Evolutionary conservation across 2,888 invertebrate species (phyloP).

Genomic region (Hypsopygia costalis): DNA sequence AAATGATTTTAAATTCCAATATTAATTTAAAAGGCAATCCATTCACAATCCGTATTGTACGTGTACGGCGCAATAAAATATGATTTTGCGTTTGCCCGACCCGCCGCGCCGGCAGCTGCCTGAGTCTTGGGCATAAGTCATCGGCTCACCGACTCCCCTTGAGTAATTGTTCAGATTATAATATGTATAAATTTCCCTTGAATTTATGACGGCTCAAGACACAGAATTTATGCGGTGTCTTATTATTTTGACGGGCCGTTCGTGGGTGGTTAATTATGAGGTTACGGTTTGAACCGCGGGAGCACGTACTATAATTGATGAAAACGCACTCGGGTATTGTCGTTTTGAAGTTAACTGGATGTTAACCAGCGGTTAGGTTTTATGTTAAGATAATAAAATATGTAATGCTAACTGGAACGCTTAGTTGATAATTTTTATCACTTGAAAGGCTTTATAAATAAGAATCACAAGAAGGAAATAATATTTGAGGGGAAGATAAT

Average conservation of each 20-base stretch:
- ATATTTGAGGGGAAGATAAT: too few species aligned
- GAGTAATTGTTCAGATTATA: conserved; percentile 61
- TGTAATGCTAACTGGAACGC: too few species aligned
- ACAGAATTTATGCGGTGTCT: conserved; percentile 56
- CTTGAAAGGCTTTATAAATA: too few species aligned
- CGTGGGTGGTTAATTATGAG: conserved; percentile 37
- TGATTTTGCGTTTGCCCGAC: conserved; percentile 36
- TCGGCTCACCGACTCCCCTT: conserved; percentile 30
- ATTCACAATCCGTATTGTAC: not conserved
- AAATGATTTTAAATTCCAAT: too few species aligned
- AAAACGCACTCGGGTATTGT: too few species aligned
- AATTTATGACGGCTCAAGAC: conserved; percentile 52
- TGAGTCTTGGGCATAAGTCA: conserved; percentile 33
- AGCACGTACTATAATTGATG: conserved; percentile 32
- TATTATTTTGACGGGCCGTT: conserved; percentile 68
- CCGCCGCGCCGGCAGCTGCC: conserved; percentile 29
- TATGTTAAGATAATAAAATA: too few species aligned
- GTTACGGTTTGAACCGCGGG: conserved; percentile 11
- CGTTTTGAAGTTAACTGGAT: too few species aligned
- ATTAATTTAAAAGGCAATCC: not conserved
- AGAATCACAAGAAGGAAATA: too few species aligned
- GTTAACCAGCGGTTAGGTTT: too few species aligned
- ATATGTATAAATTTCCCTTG: conserved; percentile 47
- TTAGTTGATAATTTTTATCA: too few species aligned
- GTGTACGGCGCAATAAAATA: conserved; percentile 34